Base-by-base conservation (phyloP, 2,113 vertebrate genomes). In the Enhydra lutris region DNA sequence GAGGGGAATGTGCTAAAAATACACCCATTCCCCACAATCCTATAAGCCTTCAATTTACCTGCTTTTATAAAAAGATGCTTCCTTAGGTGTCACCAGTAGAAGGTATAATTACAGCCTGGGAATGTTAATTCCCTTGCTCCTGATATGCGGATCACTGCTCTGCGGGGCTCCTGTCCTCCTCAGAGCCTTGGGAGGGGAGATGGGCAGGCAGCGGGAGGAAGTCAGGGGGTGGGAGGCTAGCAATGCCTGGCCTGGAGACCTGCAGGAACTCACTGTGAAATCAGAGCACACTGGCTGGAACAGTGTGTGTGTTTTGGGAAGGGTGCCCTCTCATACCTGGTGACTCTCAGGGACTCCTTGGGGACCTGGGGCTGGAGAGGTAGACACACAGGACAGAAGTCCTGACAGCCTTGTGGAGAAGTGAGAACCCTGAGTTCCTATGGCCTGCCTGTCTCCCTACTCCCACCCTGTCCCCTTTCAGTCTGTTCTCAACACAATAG, bases 101-200 rank as follows among this genome's bases (percentile, higher is more conserved):
- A 99, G 98, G 98, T 98, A 98, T 99, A 99, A 99, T 99, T 99
- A 99, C 98, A 99, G 97, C 98, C 96, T 98, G 98, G 97, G 98
- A 96, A 94, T 79, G 98, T 97, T 99, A 99, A 99, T 99, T 99
- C 98, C 88, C 4, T 90, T 0, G 96, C 95, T 98, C 95, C 36
- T 31, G 98, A 97, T 98, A 97, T 13, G 55, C 4, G 36, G 96
- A 14, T 82, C 97, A 83, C 92, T 93, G 97, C 95, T 92, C 97
- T 21, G 12, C 2, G 63, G 98, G 98, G 98, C 96, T 98, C 98
- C 98, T 98, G 98, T 97, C 98, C 97, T 98, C 97, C 98, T 94
- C 92, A 34, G 93, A 93, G 47, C 31, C 80, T 7, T 3, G 93
- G 91, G 67, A 55, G 89, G 76, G 1, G 83, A 95, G n/a, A 4